These are phyloP conservation scores for Toxonevra muliebris DNA, from an alignment of 2,888 invertebrate species.

Conservation along the genomic window DNA sequence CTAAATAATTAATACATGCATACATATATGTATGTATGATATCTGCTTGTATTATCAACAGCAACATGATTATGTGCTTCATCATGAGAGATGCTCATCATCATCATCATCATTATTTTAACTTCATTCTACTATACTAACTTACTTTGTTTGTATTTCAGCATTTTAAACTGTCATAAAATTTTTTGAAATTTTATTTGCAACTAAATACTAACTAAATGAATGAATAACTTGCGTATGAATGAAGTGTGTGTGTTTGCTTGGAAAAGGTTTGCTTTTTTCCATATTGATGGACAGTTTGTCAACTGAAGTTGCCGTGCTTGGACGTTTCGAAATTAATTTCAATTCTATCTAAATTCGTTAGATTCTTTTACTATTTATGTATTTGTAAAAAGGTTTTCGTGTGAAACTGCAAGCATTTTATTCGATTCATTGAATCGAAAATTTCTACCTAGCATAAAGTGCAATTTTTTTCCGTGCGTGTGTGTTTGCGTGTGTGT, in stretches of 20 bases:
- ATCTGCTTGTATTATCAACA: slow-evolving; percentile 28
- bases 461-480: too few relatives aligned
- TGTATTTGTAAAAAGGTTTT: background rate
- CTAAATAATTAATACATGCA: background rate
- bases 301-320: slow-evolving; percentile 26
- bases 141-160: slow-evolving; percentile 7
- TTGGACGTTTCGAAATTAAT: slow-evolving; percentile 25
- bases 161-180: slow-evolving; percentile 11
- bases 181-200: background rate
- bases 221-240: too few relatives aligned
- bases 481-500: too few relatives aligned
- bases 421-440: too few relatives aligned
- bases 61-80: background rate
- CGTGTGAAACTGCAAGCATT: background rate
- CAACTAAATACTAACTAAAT: too few relatives aligned
- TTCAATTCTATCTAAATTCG: slow-evolving; percentile 1
- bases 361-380: background rate
- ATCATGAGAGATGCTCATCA: background rate
- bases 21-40: slow-evolving; percentile 4
- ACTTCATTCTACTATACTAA: background rate
- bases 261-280: background rate
- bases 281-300: slow-evolving; percentile 23
- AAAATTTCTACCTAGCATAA: too few relatives aligned
- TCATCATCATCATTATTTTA: background rate
- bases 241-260: too few relatives aligned